Conservation (phyloP, 2,113 vertebrate species). For the Nesospiza acunhae region DNA sequence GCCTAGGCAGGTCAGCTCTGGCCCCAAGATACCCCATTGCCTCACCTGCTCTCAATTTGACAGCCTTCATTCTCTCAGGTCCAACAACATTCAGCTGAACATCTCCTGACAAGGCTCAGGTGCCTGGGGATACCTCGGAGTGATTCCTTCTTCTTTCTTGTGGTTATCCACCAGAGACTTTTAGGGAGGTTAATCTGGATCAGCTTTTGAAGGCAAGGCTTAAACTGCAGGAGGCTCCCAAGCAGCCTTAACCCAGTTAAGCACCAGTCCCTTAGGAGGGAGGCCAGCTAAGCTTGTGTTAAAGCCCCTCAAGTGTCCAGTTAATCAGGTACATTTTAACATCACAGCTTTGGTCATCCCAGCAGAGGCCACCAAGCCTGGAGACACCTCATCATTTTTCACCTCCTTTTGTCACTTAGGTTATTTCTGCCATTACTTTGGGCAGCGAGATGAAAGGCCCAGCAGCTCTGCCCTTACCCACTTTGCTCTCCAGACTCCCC, state of each 20-base stretch:
- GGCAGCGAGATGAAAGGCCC: not conserved
- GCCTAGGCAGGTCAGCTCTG: not conserved
- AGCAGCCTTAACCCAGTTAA: constrained; percentile 1
- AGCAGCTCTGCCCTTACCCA: not conserved
- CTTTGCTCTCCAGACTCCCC: not conserved
- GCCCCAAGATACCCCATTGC: not conserved
- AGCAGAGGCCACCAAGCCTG: not conserved
- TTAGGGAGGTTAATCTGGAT: not conserved
- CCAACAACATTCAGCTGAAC: not conserved
- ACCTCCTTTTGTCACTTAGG: not conserved
- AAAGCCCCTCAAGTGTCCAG: not conserved
- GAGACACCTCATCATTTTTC: not conserved
- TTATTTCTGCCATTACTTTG: not conserved
- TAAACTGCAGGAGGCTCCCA: not conserved
- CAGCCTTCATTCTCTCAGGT: not conserved
- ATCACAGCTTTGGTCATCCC: not conserved
- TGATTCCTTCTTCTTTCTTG: not conserved
- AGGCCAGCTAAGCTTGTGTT: not conserved
- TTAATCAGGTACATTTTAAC: not conserved
- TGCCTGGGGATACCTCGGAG: accelerated
- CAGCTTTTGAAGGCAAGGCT: not conserved
- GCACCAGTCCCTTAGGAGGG: not conserved
- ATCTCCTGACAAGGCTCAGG: not conserved
- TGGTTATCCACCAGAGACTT: not conserved
- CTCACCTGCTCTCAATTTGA: not conserved